Percentiles rank a stretch among this genome's conserved stretches.
These are phyloP conservation scores for Otocyon megalotis DNA, from an alignment of 2,113 vertebrate species.

Conservation along the genomic window DNA sequence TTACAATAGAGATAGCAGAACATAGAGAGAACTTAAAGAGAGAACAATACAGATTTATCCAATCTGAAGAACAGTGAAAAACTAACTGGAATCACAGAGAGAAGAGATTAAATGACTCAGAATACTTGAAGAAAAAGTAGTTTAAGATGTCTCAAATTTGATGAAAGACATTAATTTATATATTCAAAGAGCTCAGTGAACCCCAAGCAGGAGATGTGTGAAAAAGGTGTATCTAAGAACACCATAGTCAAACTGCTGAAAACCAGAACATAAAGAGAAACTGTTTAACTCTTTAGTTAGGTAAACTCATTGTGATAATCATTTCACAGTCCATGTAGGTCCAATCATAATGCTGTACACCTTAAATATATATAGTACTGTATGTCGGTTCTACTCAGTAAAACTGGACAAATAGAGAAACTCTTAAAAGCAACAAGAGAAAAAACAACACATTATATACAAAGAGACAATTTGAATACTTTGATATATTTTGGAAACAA, in stretches of 20 bases:
- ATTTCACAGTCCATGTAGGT: not conserved
- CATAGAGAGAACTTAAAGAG: not conserved
- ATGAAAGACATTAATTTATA: constrained; percentile 45
- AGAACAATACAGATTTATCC: not conserved
- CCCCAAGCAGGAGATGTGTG: not conserved
- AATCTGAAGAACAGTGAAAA: constrained; percentile 15
- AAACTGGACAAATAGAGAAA: not conserved
- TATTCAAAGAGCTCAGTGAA: constrained; percentile 45
- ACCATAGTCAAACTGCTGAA: constrained; percentile 38
- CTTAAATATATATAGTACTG: not conserved
- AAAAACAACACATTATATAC: not conserved
- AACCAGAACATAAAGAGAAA: constrained; percentile 27
- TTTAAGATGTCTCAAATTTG: constrained; percentile 20
- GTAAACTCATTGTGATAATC: not conserved
- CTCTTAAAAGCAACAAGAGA: constrained; percentile 21
- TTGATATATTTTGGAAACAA: constrained; percentile 57
- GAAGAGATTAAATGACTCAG: constrained; percentile 3
- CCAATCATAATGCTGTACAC: not conserved
- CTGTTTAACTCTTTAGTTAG: not conserved
- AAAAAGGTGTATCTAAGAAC: not conserved
- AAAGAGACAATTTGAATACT: constrained; percentile 4
- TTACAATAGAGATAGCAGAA: not conserved
- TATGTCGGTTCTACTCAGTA: not conserved
- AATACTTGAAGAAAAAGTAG: constrained; percentile 46
- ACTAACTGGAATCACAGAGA: not conserved